A percentile compares a stretch with the other conserved stretches of the same genome.
phyloP scores from a whole-genome alignment of 2,797 vertebrate genomes.

The Spea hammondii region DNA sequence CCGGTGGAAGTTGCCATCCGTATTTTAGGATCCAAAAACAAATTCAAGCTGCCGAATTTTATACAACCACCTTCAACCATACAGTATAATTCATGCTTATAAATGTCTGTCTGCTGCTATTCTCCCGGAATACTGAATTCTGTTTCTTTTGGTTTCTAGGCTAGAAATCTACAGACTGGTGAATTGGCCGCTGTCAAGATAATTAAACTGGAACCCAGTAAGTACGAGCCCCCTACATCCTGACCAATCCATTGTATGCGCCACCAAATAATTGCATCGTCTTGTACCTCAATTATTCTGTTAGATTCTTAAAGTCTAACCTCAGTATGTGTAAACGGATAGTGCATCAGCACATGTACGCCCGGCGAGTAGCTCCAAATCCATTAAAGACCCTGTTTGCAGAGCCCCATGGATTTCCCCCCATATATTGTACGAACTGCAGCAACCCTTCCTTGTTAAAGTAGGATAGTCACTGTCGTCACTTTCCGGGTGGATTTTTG shows the following conservation, averaged over 20 bases:
- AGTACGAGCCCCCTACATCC: constrained; percentile 56
- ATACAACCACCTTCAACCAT: background rate
- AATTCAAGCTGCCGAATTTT: no score
- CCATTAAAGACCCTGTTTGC: no score
- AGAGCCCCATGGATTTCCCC: no score
- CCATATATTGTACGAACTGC: no score
- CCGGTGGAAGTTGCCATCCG: no score
- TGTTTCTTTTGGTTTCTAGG: constrained; percentile 72
- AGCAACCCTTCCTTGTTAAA: no score
- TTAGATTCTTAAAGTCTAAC: no score
- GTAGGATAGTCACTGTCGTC: no score
- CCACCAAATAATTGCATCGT: background rate
- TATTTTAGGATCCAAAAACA: no score
- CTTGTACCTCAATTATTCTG: no score
- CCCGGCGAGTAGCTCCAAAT: no score
- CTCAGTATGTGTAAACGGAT: background rate
- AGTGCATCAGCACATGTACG: background rate
- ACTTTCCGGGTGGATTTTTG: no score
- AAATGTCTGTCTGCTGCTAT: background rate
- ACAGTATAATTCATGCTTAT: background rate
- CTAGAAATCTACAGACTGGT: constrained; percentile 90
- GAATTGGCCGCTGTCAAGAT: constrained; percentile 97
- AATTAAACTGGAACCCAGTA: constrained; percentile 97
- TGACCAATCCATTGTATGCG: background rate
- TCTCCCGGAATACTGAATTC: background rate